Evolutionary conservation across 2,888 invertebrate species (phyloP), one percentile per base, ranked within the genome.

Genomic region (Cheilosia grossa): DNA sequence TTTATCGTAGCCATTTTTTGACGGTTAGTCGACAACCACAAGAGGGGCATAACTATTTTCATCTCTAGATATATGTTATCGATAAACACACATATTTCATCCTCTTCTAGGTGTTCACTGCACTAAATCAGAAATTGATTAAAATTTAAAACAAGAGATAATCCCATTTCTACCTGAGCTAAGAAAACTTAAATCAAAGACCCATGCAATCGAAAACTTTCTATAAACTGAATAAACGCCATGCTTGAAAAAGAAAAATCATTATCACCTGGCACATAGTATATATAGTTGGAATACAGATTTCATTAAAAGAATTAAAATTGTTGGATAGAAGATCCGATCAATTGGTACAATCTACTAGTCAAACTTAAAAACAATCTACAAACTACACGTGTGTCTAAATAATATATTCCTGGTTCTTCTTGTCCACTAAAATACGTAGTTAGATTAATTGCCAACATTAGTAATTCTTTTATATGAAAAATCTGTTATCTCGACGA

Each of bases 231-330:
- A 53, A 30, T 27, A 1, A 56, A 53, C 13, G 56, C n/a, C 82
- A 82, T 82, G 82, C 82, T 61, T 54, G 21, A 72, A 63, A 37
- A 37, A 47, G 7, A 19, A 17, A 19, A 47, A 37, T 27, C 37
- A 24, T 73, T 61, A 44, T 82, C 82, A 82, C 82, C 82, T 82
- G 82, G 61, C 49, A 73, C 40, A 47, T 37, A 9, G 10, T 13
- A 47, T 54, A 47, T 54, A 54, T 42, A 59, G 61, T 74, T 40
- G 64, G 49, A 51, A 56, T 56, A 67, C 85, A 85, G 81, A 81
- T 77, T 77, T 72, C 17, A 67, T 21, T 81, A 81, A 85, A 80
- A 81, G 85, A 85, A 85, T 85, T 85, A 81, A 77, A 40, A 75
- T 58, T 81, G 81, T 85, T 75, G 74, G 56, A 82, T 58, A 47